These are phyloP conservation scores for Lepidochitona cinerea DNA, from an alignment of 2,888 invertebrate genomes.

Conservation along the genomic window DNA sequence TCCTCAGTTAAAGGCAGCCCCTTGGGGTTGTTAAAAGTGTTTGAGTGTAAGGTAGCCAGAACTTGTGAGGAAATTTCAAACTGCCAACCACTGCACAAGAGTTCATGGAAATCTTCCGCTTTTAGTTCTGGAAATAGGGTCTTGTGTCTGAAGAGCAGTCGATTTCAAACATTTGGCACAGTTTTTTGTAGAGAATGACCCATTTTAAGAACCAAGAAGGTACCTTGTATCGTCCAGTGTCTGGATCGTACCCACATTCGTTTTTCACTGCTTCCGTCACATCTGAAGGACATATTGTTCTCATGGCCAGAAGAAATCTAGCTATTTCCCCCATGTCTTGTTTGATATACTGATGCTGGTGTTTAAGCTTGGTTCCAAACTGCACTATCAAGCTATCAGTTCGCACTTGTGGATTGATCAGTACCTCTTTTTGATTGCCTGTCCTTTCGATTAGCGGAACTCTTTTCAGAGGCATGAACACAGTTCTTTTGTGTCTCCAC, in stretches of 20 bases:
- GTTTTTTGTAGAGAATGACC: neutral
- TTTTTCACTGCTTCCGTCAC: neutral
- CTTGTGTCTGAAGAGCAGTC: too few relatives aligned
- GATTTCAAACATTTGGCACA: too few relatives aligned
- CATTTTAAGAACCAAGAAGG: neutral
- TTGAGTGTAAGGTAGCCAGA: too few relatives aligned
- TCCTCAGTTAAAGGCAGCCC: neutral
- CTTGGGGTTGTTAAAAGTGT: neutral
- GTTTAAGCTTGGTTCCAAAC: neutral
- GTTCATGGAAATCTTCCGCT: neutral
- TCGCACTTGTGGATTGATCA: neutral
- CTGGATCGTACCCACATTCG: too few relatives aligned
- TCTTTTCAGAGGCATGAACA: neutral
- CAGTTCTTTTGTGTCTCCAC: neutral
- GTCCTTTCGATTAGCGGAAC: neutral
- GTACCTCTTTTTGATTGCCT: neutral
- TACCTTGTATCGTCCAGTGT: neutral
- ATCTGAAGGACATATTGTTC: neutral
- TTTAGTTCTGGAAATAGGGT: neutral
- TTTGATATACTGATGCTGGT: neutral
- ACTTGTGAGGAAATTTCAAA: neutral
- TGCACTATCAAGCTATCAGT: too few relatives aligned
- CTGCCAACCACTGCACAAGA: neutral
- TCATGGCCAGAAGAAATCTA: neutral
- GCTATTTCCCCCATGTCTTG: neutral